A percentile compares a stretch with the other conserved stretches of the same genome.
Evolutionary conservation across 2,113 vertebrate species (phyloP).

Genomic region (Dascyllus trimaculatus): DNA sequence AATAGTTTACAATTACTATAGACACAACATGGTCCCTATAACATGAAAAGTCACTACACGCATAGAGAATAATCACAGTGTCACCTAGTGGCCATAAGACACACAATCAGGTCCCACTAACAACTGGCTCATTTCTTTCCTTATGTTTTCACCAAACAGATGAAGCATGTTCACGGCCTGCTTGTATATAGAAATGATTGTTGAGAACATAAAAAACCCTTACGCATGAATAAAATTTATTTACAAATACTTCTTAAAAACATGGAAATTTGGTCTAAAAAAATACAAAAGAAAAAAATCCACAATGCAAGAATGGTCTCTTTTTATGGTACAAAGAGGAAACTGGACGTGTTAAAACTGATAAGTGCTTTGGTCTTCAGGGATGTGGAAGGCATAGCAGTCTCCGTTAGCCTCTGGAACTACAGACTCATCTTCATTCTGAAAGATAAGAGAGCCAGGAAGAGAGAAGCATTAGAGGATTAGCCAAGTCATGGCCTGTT

Average conservation of each 20-base stretch:
- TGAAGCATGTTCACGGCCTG: not conserved
- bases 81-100: no score
- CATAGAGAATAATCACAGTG: not conserved
- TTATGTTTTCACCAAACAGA: no score
- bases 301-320: conserved; percentile 36
- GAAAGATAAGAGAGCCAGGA: conserved; percentile 29
- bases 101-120: not conserved
- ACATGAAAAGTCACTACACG: not conserved
- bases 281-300: conserved; percentile 67
- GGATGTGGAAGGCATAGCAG: conserved; percentile 86
- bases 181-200: not conserved
- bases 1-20: not conserved
- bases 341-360: conserved; percentile 83
- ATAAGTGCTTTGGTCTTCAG: conserved; percentile 86
- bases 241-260: conserved; percentile 68
- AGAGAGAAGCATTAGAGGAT: conserved; percentile 21
- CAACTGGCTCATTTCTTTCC: not conserved
- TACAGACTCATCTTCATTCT: conserved; percentile 89
- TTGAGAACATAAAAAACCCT: not conserved
- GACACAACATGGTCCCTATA: not conserved
- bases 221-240: conserved; percentile 65
- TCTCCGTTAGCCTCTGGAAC: conserved; percentile 86
- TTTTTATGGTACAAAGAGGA: conserved; percentile 62
- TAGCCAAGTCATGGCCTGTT: not conserved
- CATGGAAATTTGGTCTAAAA: conserved; percentile 30